Evolutionary conservation across 2,797 vertebrate genomes (phyloP).

Genomic region (Pseudocheirus occidentalis): DNA sequence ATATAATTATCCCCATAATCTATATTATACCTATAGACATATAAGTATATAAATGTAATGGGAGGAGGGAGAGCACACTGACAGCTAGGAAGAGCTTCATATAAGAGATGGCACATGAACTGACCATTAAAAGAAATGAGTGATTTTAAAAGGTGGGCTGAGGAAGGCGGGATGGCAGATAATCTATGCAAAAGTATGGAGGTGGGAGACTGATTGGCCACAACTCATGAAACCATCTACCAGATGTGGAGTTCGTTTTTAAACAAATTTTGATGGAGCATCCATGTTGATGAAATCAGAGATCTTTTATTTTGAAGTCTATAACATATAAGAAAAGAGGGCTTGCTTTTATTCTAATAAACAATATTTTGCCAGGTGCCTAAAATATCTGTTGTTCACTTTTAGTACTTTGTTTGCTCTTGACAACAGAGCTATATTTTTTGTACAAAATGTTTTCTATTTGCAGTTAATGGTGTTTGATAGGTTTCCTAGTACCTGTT

Average conservation of each 20-base stretch:
- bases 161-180: background rate
- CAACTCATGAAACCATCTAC: background rate
- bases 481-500: slow-evolving; percentile 7
- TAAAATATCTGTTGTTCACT: slow-evolving; percentile 20
- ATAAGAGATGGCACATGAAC: background rate
- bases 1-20: background rate
- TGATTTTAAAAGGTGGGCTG: background rate
- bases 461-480: slow-evolving; percentile 52
- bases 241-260: background rate
- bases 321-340: background rate
- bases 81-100: background rate
- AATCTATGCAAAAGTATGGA: background rate
- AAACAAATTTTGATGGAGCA: background rate
- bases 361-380: background rate
- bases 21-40: background rate
- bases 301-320: background rate
- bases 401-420: slow-evolving; percentile 20
- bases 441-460: slow-evolving; percentile 59
- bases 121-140: background rate
- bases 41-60: background rate
- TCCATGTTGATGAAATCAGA: background rate
- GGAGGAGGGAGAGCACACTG: background rate
- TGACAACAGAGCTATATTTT: slow-evolving; percentile 21
- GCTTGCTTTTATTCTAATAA: background rate
- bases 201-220: background rate